These are phyloP conservation scores for Carettochelys insculpta DNA, from an alignment of 2,113 vertebrate species.

Conservation along the genomic window DNA sequence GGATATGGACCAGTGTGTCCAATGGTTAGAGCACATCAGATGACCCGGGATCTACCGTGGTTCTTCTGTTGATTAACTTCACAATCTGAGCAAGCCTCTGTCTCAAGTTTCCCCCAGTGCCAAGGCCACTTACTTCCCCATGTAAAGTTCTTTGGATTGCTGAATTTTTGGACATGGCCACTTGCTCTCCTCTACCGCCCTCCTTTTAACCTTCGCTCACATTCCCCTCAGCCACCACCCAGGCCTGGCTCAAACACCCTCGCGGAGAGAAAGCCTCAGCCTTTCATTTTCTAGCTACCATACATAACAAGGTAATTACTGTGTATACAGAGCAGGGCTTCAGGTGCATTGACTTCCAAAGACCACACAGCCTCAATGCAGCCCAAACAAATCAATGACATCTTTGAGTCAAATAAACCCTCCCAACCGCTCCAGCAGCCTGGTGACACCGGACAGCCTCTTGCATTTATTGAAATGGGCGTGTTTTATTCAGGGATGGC, in stretches of 20 bases:
- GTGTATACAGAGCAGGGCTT: slow-evolving; percentile 55
- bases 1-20: not conserved
- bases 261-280: not conserved
- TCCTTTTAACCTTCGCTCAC: not conserved
- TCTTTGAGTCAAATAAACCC: slow-evolving; percentile 73
- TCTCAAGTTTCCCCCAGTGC: not conserved
- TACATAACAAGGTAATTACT: slow-evolving; percentile 51
- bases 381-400: slow-evolving; percentile 82
- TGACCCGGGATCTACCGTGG: not conserved
- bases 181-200: not conserved
- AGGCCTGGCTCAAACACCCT: fast-evolving
- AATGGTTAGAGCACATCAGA: not conserved
- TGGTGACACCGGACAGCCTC: slow-evolving; percentile 42
- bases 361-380: slow-evolving; percentile 71
- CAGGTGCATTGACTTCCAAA: slow-evolving; percentile 78
- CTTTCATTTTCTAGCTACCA: slow-evolving; percentile 22
- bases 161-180: fast-evolving
- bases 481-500: not conserved
- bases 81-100: not conserved
- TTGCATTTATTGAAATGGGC: not conserved
- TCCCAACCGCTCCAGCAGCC: slow-evolving; percentile 45
- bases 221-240: not conserved
- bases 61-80: not conserved
- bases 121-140: fast-evolving
- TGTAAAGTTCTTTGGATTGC: fast-evolving